A percentile compares a stretch with the other conserved stretches of the same genome.
Evolutionary conservation across 2,113 vertebrate genomes (phyloP).

Genomic region (Myrmophylax atrothorax): DNA sequence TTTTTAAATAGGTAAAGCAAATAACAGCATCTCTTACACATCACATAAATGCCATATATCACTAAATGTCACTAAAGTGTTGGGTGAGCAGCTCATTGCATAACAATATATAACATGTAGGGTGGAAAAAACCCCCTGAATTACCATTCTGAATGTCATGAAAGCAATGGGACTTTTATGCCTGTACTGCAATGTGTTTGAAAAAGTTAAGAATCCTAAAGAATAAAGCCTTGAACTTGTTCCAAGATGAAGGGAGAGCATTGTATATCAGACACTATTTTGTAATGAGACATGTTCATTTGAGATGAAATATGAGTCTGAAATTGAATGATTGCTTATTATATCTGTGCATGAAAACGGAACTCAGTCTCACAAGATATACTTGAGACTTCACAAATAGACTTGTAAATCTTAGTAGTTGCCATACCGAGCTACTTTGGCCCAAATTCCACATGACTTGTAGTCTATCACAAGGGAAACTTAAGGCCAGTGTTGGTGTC

Average conservation of each 20-base stretch:
- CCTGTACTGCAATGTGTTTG: background rate
- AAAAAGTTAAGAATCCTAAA: background rate
- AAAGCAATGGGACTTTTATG: background rate
- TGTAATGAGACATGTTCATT: background rate
- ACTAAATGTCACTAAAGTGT: background rate
- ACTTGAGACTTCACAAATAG: background rate
- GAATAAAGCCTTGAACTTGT: background rate
- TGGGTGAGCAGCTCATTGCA: background rate
- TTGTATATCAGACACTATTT: background rate
- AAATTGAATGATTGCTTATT: background rate
- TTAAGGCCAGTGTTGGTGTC: background rate
- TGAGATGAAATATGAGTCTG: background rate
- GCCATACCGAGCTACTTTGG: background rate
- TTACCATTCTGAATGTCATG: background rate
- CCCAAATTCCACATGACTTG: background rate
- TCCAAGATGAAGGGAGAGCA: background rate
- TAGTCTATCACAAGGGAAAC: background rate
- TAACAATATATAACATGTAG: background rate
- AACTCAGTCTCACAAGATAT: background rate
- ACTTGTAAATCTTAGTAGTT: background rate
- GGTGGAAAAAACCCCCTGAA: background rate
- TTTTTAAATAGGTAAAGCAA: background rate
- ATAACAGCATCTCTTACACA: background rate
- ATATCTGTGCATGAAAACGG: background rate
- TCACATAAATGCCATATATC: background rate